A percentile compares a stretch with the other conserved stretches of the same genome.
phyloP scores from a whole-genome alignment of 2,797 vertebrate species.

The Emydoidea blandingii region DNA sequence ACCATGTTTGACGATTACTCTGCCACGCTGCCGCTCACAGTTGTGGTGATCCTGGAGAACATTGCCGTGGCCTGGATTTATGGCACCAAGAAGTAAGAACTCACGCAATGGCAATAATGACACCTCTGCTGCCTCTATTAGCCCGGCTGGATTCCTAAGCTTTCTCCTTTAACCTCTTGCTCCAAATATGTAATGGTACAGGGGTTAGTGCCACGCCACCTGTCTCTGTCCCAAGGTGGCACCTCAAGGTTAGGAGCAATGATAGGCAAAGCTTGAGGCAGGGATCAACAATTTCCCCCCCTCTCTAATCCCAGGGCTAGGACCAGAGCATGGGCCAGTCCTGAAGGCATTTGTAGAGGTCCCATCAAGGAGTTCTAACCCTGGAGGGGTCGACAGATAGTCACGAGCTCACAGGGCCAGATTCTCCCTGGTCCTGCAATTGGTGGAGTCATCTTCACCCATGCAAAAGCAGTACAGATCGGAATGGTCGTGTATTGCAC shows the following conservation, averaged over 20 bases:
- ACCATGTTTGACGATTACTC: conserved; percentile 98
- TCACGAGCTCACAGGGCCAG: not conserved
- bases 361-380: not conserved
- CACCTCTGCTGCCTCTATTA: not conserved
- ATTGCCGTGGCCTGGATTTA: conserved; percentile 95
- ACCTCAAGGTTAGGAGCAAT: not conserved
- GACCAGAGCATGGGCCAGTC: not conserved
- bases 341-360: not conserved
- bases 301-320: not conserved
- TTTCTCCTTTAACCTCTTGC: not conserved
- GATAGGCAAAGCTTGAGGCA: not conserved
- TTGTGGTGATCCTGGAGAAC: conserved; percentile 96
- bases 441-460: not conserved
- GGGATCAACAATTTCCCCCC: not conserved
- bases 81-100: conserved; percentile 93
- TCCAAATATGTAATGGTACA: not conserved
- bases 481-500: too few relatives aligned
- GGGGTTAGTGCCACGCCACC: not conserved
- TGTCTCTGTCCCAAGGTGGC: not conserved
- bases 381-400: too few relatives aligned
- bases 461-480: not conserved
- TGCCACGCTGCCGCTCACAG: conserved; percentile 91
- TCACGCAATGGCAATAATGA: not conserved
- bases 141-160: not conserved
- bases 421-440: not conserved